Base-by-base conservation (phyloP, 2,888 invertebrate species). In the Leucophenga maculata region DNA sequence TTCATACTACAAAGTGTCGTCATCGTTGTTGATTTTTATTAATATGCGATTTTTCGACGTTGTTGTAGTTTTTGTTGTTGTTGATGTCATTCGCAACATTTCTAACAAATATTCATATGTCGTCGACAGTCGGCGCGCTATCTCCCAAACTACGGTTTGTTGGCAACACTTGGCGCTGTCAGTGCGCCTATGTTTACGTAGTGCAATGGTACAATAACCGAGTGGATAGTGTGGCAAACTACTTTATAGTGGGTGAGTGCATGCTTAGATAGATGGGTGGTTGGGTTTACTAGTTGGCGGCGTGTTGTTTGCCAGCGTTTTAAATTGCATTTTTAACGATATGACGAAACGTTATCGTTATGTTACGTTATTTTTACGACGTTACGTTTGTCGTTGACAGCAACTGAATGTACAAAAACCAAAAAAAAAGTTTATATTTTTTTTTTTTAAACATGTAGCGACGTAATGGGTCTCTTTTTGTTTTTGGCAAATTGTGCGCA, bases 311-410 rank as follows among this genome's bases (percentile, higher is more conserved):
- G 48, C 46, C 11, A 39, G 39, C 39, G 48, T 26, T 64, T 71
- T 65, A 65, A 72, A 72, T 69, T 72, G 72, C 73, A 73, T 77
- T 77, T 74, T 75, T 73, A 73, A 73, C 72, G 74, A 74, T 75
- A 75, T 77, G 72, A 77, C 71, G 73, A 74, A 75, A 75, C 74
- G 72, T 72, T 75, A 73, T 70, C 74, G 72, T 74, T 72, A 70
- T 22, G 57, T 67, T 54, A 67, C 46, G 32, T 52, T 65, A 65
- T 65, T 18, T 65, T 65, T 46, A 57, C 31, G 44, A 31, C 31
- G 67, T 55, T 65, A 65, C 50, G 65, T 65, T 65, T 48, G 46
- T 20, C 16, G 60, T 31, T 60, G 60, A 26, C 31, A 60, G 50
- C 50, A 18, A 50, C 39, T 39, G 39, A 39, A 39, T 9, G 39